Evolutionary conservation across 2,113 vertebrate species (phyloP).

Genomic region (Oncorhynchus nerka): DNA sequence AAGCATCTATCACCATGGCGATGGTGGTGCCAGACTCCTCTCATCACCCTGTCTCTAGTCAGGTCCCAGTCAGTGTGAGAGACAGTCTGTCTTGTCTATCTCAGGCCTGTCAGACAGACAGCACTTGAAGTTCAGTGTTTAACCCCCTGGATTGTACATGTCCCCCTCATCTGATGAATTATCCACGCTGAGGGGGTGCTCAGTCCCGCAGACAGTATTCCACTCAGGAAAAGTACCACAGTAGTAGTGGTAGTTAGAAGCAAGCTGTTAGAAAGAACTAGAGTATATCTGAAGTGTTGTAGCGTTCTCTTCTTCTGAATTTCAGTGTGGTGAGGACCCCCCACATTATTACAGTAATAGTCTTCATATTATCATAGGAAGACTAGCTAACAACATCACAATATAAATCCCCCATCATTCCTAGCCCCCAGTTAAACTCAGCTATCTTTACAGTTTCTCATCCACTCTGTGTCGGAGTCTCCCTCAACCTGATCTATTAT

Average conservation of each 20-base stretch:
- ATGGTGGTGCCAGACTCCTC: background rate
- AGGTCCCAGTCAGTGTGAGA: background rate
- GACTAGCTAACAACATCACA: background rate
- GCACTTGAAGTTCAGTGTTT: background rate
- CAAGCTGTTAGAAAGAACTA: too few relatives aligned
- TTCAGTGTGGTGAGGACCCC: too few relatives aligned
- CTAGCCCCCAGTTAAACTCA: background rate
- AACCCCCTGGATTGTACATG: background rate
- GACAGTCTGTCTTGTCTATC: background rate
- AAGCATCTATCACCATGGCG: background rate
- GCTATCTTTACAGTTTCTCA: slow-evolving; percentile 12
- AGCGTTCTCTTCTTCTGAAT: too few relatives aligned
- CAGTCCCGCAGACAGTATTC: too few relatives aligned
- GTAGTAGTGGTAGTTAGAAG: too few relatives aligned
- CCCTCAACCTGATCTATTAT: slow-evolving; percentile 54
- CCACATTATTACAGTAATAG: too few relatives aligned
- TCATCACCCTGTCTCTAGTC: background rate
- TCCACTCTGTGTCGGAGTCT: background rate
- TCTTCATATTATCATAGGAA: too few relatives aligned
- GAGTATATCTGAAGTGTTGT: too few relatives aligned
- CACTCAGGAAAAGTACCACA: too few relatives aligned
- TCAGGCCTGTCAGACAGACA: background rate
- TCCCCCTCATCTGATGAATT: background rate
- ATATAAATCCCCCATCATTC: background rate
- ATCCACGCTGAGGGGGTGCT: too few relatives aligned